Evolutionary conservation across 1,140 invertebrate genomes (phyloP).

Genomic region (Telenomus remus): DNA sequence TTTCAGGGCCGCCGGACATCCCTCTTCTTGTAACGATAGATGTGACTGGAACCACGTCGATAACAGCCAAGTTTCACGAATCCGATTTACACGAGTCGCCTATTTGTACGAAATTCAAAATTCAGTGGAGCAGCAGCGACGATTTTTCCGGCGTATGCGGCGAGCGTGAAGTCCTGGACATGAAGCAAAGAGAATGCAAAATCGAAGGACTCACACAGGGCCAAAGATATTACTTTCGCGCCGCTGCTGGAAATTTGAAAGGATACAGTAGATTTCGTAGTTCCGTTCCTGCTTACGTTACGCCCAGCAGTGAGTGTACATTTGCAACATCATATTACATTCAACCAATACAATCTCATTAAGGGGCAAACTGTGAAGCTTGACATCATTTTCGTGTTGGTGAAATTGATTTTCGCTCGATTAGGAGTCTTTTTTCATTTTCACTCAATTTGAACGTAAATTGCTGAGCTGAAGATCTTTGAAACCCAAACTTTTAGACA

Average conservation of each 20-base stretch:
- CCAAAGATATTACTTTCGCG: slow-evolving; percentile 90
- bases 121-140: slow-evolving; percentile 90
- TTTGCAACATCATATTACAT: not conserved
- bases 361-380: no score
- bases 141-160: slow-evolving; percentile 88
- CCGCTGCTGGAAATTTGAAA: slow-evolving; percentile 91
- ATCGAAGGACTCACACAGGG: slow-evolving; percentile 84
- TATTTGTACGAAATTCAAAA: slow-evolving; percentile 93
- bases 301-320: slow-evolving; percentile 88
- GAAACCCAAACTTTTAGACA: no score
- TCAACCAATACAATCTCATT: no score
- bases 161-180: slow-evolving; percentile 85
- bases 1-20: slow-evolving; percentile 84
- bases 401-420: no score
- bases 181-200: slow-evolving; percentile 76
- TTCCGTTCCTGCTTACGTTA: slow-evolving; percentile 86
- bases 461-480: no score
- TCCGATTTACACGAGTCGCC: slow-evolving; percentile 80
- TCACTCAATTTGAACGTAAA: no score
- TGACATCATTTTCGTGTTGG: no score
- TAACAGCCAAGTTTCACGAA: slow-evolving; percentile 85
- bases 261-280: slow-evolving; percentile 88
- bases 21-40: slow-evolving; percentile 86
- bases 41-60: slow-evolving; percentile 86
- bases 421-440: no score